Base-by-base conservation (phyloP, 2,797 vertebrate genomes). In the Sebastes diploproa region DNA sequence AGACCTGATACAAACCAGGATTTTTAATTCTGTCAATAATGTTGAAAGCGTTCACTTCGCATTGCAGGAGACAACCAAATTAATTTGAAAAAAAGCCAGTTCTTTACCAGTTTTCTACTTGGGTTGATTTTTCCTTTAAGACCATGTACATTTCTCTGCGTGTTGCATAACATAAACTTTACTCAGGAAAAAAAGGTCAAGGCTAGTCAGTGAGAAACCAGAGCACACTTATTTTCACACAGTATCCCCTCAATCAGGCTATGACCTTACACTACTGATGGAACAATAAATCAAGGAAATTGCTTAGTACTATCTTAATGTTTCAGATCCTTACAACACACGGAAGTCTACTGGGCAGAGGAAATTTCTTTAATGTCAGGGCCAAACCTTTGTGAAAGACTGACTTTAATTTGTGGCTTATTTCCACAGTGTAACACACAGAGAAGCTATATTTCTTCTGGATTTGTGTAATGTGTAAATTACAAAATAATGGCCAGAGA, bases 201-300 rank as follows among this genome's bases (percentile, higher is more conserved):
- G 87, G 82, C 42, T 46, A 79, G 72, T 55, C 72, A 75, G 77
- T 32, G 77, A 79, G 77, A 70, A 85, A 80, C 69, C 60, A 61
- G 46, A 65, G 69, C 56, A n/a, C n/a, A 81, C 77, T 60, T 34
- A 85, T 86, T 92, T 91, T 78, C 88, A 92, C 77, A 80, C 73
- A 72, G 79, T 80, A 86, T 81, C 85, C 78, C 60, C 81, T 90
- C 78, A 82, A 81, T 85, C 87, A 71, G 80, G 54, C 80, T 60
- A 46, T 82, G 92, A 94, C 92, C 92, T 94, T 92, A 89, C 80
- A 73, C 61, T 8, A 38, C 89, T 72, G 80, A 86, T 79, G 75
- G 73, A 80, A 89, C 87, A 90, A 94, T 95, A 93, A 93, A 94
- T 94, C 93, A 93, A 77, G 79, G 81, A 87, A 89, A 91, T 81